Base-by-base conservation (phyloP, 2,797 vertebrate genomes). In the Notolepis coatsorum region DNA sequence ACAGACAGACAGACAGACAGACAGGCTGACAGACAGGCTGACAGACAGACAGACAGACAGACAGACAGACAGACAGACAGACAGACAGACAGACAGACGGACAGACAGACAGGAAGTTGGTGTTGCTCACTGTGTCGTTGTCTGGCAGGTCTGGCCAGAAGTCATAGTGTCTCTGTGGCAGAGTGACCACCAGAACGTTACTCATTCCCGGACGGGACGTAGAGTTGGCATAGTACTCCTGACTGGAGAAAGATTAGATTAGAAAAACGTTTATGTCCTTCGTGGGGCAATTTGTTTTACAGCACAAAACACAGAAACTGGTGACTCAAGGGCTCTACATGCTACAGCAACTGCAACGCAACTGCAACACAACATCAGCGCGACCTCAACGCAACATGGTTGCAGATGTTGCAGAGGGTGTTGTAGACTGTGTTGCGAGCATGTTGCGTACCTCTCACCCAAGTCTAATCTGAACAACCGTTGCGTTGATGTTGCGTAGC, bases 141-240 rank as follows among this genome's bases (percentile, higher is more conserved):
- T 25, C 27, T 0, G 73, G 18, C 13, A 49, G 50, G 17, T 38
- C 53, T 15, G 35, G 30, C 28, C 39, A 35, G 1, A 25, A 4
- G 37, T 4, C 21, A 48, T 86, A 88, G 74, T 87, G 90, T 42
- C 90, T 88, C 42, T 33, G 56, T 5, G 91, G 84, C 59, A 92
- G 77, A 20, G 92, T 93, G 53, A 93, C 17, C 53, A 94, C 89
- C 55, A 94, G 68, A 0, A 93, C 91, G 0, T 93, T 30, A n/a
- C 75, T 6, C 92, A 94, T 93, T 2, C 1, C 50, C 0, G 35
- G 1, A 23, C 4, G 57, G n/a, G 89, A 84, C 1, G 90, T 87
- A 1, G 46, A 50, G 52, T 92, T 91, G 35, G 37, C 10, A 35
- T 93, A 76, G 64, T 93, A 94, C 1, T 50, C 48, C 3, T 87